Evolutionary conservation across 2,797 vertebrate species (phyloP).

Genomic region (Pangasius krempfi): DNA sequence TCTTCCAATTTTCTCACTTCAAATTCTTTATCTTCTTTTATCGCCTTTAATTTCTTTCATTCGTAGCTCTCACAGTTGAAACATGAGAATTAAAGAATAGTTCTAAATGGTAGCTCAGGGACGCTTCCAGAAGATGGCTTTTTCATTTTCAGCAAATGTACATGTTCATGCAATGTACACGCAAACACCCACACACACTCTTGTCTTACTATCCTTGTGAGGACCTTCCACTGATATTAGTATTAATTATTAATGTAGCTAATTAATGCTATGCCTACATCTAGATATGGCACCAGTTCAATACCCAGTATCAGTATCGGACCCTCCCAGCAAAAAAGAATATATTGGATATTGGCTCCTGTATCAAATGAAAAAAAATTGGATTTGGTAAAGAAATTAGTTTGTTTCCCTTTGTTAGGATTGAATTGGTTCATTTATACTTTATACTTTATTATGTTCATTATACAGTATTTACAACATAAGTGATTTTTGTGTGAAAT

Average conservation of each 20-base stretch:
- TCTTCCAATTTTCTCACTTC: slow-evolving; percentile 18
- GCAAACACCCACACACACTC: neutral
- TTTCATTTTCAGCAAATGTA: slow-evolving; percentile 21
- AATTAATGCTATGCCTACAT: neutral
- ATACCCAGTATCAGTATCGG: neutral
- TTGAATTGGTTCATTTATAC: neutral
- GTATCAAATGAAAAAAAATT: neutral
- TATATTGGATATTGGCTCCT: neutral
- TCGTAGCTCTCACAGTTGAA: slow-evolving; percentile 43
- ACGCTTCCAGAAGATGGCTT: slow-evolving; percentile 24
- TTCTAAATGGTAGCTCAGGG: slow-evolving; percentile 34
- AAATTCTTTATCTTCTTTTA: slow-evolving; percentile 39
- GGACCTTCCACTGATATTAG: neutral
- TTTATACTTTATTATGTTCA: neutral
- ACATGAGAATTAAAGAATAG: slow-evolving; percentile 41
- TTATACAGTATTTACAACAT: neutral
- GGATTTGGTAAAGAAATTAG: neutral
- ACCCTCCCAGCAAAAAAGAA: neutral
- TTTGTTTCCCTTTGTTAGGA: neutral
- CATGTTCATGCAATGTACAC: neutral
- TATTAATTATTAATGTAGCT: neutral
- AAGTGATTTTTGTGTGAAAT: neutral
- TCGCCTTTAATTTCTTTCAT: neutral
- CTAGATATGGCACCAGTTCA: neutral
- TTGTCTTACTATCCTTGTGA: neutral